A percentile compares a stretch with the other conserved stretches of the same genome.
These are phyloP conservation scores for Daktulosphaira vitifoliae DNA, from an alignment of 1,140 invertebrate species.

Conservation along the genomic window DNA sequence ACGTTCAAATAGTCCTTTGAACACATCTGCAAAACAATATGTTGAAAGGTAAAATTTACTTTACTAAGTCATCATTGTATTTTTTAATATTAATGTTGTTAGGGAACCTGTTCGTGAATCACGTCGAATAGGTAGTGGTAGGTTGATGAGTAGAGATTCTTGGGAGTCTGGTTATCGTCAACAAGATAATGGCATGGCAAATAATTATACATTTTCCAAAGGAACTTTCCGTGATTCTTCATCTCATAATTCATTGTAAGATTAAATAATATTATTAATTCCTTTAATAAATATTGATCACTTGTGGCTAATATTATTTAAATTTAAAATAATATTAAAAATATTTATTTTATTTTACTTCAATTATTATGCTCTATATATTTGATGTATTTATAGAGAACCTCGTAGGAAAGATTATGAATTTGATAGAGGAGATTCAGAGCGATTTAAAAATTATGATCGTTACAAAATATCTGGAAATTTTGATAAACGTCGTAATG, in stretches of 20 bases:
- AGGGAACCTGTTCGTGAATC: slow-evolving; percentile 23
- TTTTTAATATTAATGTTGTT: background rate
- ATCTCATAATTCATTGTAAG: slow-evolving; percentile 16
- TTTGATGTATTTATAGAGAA: background rate
- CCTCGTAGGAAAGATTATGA: slow-evolving; percentile 30
- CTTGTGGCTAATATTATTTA: no score
- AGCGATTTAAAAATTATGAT: slow-evolving; percentile 25
- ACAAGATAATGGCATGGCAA: slow-evolving; percentile 14
- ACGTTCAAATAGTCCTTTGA: slow-evolving; percentile 39
- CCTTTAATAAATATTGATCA: no score
- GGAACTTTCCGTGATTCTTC: slow-evolving; percentile 40
- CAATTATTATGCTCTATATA: background rate
- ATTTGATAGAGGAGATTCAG: slow-evolving; percentile 23
- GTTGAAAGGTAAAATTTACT: slow-evolving; percentile 20
- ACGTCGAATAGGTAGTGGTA: slow-evolving; percentile 66
- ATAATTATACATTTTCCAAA: slow-evolving; percentile 41
- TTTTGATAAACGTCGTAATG: slow-evolving; percentile 28
- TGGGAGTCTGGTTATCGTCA: slow-evolving; percentile 38
- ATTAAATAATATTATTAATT: no score
- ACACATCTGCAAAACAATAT: slow-evolving; percentile 28
- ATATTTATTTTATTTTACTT: no score
- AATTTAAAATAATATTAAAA: no score
- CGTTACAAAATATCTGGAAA: slow-evolving; percentile 18
- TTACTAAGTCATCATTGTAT: slow-evolving; percentile 10
- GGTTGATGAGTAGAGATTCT: slow-evolving; percentile 57